Conservation (phyloP, 2,888 invertebrate species). For the Agelastica alni region DNA sequence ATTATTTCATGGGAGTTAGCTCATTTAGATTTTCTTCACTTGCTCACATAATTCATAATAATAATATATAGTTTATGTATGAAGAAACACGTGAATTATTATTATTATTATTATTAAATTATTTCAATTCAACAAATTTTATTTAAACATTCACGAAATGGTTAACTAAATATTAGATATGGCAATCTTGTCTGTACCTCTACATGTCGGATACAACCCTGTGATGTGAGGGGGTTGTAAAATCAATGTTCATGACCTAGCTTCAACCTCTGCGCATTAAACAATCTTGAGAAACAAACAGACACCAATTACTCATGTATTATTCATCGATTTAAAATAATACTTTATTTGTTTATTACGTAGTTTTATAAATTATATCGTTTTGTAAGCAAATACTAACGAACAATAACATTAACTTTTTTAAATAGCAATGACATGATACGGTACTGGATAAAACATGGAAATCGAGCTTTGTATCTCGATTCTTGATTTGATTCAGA, state of each 20-base stretch:
- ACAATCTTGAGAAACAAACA: neutral
- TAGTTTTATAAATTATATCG: neutral
- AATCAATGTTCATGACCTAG: slow-evolving; percentile 44
- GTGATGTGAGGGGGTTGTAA: slow-evolving; percentile 36
- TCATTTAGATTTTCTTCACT: no score
- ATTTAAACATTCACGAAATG: no score
- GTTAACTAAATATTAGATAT: no score
- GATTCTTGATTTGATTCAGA: neutral
- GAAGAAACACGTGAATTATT: no score
- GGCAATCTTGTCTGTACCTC: neutral
- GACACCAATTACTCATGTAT: neutral
- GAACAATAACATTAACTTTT: neutral
- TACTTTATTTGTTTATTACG: neutral
- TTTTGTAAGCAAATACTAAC: neutral
- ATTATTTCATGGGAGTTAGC: no score
- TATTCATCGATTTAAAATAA: neutral
- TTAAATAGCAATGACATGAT: neutral
- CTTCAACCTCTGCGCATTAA: slow-evolving; percentile 33
- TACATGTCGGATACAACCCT: slow-evolving; percentile 28
- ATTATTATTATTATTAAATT: no score
- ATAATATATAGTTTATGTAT: no score
- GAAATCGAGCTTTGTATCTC: no score
- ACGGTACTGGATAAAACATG: neutral
- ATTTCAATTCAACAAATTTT: no score
- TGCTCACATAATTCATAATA: no score